These are phyloP conservation scores for Valencia hispanica DNA, from an alignment of 2,797 vertebrate genomes.

Conservation along the genomic window DNA sequence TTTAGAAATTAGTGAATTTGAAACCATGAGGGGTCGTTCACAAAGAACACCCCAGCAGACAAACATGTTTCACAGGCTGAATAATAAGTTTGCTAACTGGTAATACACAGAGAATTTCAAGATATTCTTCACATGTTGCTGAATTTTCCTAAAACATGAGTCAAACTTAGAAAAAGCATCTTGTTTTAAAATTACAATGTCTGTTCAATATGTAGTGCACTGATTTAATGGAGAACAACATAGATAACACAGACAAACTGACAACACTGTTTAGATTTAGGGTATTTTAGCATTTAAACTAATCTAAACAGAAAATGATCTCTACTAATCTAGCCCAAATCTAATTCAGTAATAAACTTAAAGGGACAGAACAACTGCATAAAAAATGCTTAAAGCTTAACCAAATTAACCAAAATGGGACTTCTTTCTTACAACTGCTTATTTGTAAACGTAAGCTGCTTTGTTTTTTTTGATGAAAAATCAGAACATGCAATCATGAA, in stretches of 20 bases:
- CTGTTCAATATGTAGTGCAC: background rate
- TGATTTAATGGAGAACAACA: background rate
- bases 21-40: slow-evolving; percentile 16
- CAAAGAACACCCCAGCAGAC: slow-evolving; percentile 12
- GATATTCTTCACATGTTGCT: slow-evolving; percentile 1
- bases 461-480: background rate
- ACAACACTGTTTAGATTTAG: background rate
- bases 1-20: slow-evolving; percentile 29
- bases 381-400: background rate
- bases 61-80: slow-evolving; percentile 1
- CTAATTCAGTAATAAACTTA: background rate
- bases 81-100: slow-evolving; percentile 1
- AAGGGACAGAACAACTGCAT: background rate
- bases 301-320: background rate
- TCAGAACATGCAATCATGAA: background rate
- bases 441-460: background rate
- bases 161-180: slow-evolving; percentile 27
- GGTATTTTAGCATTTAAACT: background rate
- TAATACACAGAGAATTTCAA: background rate
- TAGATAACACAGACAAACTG: background rate
- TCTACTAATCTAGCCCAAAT: no score
- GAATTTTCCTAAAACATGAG: slow-evolving; percentile 22
- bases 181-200: slow-evolving; percentile 21
- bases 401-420: background rate
- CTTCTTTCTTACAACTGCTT: background rate